Conservation (phyloP, 2,888 invertebrate species). For the Pollenia griseotomentosa region DNA sequence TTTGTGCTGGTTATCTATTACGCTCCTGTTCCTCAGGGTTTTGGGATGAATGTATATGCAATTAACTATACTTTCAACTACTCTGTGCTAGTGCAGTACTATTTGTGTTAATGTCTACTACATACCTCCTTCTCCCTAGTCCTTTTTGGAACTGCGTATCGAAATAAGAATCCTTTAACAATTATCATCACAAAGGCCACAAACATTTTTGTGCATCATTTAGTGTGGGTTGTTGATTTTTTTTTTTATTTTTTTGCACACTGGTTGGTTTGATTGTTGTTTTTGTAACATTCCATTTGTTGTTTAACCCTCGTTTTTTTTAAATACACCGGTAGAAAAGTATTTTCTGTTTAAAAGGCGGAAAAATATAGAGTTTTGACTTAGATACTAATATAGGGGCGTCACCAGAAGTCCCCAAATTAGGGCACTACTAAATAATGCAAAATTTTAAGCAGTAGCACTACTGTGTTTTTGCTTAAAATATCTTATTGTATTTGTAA, state of each 20-base stretch:
- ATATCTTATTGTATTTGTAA: too few relatives aligned
- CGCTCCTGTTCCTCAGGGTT: constrained; percentile 50
- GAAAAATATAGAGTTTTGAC: too few relatives aligned
- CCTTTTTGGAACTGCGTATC: neutral
- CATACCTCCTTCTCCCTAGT: neutral
- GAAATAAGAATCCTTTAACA: constrained; percentile 63
- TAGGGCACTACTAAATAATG: too few relatives aligned
- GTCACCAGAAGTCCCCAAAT: too few relatives aligned
- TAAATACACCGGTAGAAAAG: constrained; percentile 62
- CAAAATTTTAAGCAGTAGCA: too few relatives aligned
- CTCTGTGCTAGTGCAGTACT: constrained; percentile 5
- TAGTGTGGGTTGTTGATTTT: constrained; percentile 54
- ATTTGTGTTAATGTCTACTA: constrained; percentile 20
- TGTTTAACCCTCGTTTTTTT: constrained; percentile 29
- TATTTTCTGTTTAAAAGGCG: constrained; percentile 19
- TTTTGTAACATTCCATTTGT: constrained; percentile 52
- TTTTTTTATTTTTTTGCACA: constrained; percentile 19
- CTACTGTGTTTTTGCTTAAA: too few relatives aligned
- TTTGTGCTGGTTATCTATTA: constrained; percentile 65
- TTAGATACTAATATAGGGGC: too few relatives aligned
- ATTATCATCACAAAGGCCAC: constrained; percentile 71
- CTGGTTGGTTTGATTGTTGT: constrained; percentile 40
- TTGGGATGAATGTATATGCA: constrained; percentile 15
- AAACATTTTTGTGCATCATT: constrained; percentile 72
- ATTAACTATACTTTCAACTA: constrained; percentile 33